Base-by-base conservation (phyloP, 2,113 vertebrate genomes). In the Paradoxurus hermaphroditus region DNA sequence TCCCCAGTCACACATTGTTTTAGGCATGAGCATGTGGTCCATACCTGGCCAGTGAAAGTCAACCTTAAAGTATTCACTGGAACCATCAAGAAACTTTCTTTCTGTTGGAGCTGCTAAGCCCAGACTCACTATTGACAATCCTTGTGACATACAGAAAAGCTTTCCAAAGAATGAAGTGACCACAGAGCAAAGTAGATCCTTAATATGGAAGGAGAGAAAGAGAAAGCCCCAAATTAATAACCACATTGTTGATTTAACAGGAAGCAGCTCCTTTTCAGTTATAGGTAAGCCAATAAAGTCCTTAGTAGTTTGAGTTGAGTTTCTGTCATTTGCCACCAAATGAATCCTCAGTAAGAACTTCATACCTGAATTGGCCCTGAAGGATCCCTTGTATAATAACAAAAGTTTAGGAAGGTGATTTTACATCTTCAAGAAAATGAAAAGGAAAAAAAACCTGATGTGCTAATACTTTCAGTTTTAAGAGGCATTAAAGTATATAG, bases 401-500 rank as follows among this genome's bases (percentile, higher is more conserved):
- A 79, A 44, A 46, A 68, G 27, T 49, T 95, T 65, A 63, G 34
- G 87, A 91, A 72, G 39, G 46, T 73, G 16, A 44, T 68, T 90
- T 75, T 93, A 56, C 15, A 83, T 51, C 16, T 83, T 70, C 4
- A 82, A 91, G 75, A 68, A 81, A 53, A 87, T 10, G n/a, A 44
- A 86, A 85, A 72, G 21, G 44, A 91, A 85, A 93, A 51, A 49
- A 59, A 75, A 31, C 7, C 53, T 4, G 7, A 92, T 39, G 12
- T 59, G 49, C 23, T 16, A 77, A 53, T 83, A 53, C 70, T 93
- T 91, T 67, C 36, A 77, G 29, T 82, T 82, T 91, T 82, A 63
- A 93, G 83, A 83, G 41, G 31, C n/a, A 77, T 70, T 83, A 88
- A 77, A 95, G 63, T 93, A 85, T 46, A 94, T 25, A 68, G 14